Percentiles rank a stretch among this genome's conserved stretches.
phyloP scores from a whole-genome alignment of 2,113 vertebrate species.

The Spheniscus mendiculus region DNA sequence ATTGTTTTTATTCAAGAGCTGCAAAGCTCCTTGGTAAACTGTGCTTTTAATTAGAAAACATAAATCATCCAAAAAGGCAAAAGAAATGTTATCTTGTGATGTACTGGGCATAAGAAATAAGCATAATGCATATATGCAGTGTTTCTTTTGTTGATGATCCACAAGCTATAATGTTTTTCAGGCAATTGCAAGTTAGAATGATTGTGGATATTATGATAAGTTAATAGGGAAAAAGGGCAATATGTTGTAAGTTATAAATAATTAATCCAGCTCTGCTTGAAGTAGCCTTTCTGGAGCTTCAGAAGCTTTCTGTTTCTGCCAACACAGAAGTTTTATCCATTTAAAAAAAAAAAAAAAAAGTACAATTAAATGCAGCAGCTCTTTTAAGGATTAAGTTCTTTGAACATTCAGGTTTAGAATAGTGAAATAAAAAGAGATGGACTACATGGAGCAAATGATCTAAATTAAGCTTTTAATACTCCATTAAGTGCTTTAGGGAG shows the following conservation, averaged over 20 bases:
- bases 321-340: background rate
- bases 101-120: background rate
- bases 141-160: background rate
- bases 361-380: background rate
- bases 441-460: background rate
- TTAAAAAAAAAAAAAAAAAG: background rate
- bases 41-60: background rate
- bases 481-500: background rate
- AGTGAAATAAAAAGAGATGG: background rate
- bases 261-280: background rate
- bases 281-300: background rate
- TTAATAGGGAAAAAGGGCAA: background rate
- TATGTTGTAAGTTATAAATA: background rate
- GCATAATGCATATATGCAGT: background rate
- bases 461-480: background rate
- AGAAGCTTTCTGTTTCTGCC: background rate
- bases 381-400: background rate
- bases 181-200: background rate
- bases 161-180: background rate
- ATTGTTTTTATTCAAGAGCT: background rate
- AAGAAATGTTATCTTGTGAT: background rate
- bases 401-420: background rate
- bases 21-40: background rate
- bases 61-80: background rate
- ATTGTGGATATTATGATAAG: too few species aligned